phyloP scores from a whole-genome alignment of 2,888 invertebrate genomes.

The Ophion ellenae region DNA sequence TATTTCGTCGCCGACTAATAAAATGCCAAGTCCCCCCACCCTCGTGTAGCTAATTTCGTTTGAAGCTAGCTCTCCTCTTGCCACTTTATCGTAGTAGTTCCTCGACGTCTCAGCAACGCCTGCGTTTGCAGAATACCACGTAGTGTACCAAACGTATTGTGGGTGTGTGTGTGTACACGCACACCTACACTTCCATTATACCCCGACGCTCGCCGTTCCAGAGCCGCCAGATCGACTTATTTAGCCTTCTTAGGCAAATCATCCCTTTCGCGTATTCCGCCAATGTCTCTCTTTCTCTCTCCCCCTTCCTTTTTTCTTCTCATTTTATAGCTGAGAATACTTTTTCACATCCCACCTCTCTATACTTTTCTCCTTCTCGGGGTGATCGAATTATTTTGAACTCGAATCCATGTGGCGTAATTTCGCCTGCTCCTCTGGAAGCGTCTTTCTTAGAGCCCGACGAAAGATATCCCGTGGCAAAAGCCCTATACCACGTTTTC shows the following conservation, averaged over 20 bases:
- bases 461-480: constrained; percentile 23
- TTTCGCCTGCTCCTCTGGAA: background rate
- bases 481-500: background rate
- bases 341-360: background rate
- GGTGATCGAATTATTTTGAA: constrained; percentile 46
- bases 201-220: constrained; percentile 7
- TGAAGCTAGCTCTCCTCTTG: constrained; percentile 51
- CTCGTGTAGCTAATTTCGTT: constrained; percentile 50
- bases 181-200: background rate
- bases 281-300: background rate
- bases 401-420: constrained; percentile 14
- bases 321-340: background rate
- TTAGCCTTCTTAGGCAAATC: constrained; percentile 44
- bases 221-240: constrained; percentile 38
- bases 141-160: constrained; percentile 22
- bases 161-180: too few species aligned
- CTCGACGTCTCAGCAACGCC: constrained; percentile 31
- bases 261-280: constrained; percentile 29
- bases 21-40: constrained; percentile 51
- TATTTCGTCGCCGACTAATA: constrained; percentile 57
- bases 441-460: background rate
- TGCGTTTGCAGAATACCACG: constrained; percentile 40
- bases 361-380: constrained; percentile 10
- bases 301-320: background rate
- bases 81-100: constrained; percentile 59